Base-by-base conservation (phyloP, 2,888 invertebrate species). In the Acleris emargana region DNA sequence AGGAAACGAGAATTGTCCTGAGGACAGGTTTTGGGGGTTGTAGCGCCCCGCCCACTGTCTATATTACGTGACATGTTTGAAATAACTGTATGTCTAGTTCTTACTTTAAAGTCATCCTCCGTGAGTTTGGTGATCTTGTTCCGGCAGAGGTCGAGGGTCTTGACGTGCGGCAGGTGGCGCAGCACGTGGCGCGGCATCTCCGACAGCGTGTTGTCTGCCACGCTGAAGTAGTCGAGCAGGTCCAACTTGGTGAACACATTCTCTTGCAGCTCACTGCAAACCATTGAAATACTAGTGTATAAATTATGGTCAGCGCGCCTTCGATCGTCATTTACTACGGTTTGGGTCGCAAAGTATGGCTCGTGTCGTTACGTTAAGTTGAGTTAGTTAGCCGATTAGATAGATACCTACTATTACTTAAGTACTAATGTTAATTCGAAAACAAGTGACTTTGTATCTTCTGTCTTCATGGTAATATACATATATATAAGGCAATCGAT, bases 61-160 rank as follows among this genome's bases (percentile, higher is more conserved):
- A 25, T 25, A 25, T 6, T 1, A 25, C n/a, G n/a, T 22, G 4
- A 22, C 9, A 20, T 3, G 16, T 13, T 25, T 50, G 16, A 5
- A 32, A 32, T 3, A 18, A 13, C 13, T 2, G 50, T 49, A 16
- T 13, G 5, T 5, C 4, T 5, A 28, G 13, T 11, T 42, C 16
- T 55, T 89, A 96, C 97, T 91, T 94, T 94, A 73, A 98, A 95
- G 79, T 96, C 97, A 59, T 95, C 94, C 70, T 95, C 94, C 32
- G 94, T 94, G 60, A 99, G 94, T 58, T 94, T 94, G 67, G 94
- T 94, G 72, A 99, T 95, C 72, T 94, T 95, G 78, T 97, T 97
- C 71, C 97, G 94, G 72, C 96, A 96, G 67, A 99, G 91, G 85
- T 97, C 97, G 68, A 98, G 90, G 1, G 96, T 96, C 79, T 95